Conservation (phyloP, 1,140 invertebrate species). For the Lucilia cuprina region DNA sequence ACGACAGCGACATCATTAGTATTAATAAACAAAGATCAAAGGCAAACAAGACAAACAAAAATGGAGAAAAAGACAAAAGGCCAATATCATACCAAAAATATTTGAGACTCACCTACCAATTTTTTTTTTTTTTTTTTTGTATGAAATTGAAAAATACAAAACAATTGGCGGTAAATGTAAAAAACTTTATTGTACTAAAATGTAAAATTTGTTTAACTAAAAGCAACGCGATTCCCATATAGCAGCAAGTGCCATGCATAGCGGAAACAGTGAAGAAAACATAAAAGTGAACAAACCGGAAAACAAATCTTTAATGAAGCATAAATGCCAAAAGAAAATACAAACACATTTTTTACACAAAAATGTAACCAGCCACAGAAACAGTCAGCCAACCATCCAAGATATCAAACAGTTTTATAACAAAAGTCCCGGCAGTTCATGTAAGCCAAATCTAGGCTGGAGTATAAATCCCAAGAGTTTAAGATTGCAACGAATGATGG, state of each 20-base stretch:
- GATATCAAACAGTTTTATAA: neutral
- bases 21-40: constrained; percentile 35
- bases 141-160: neutral
- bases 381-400: constrained; percentile 1
- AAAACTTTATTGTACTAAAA: neutral
- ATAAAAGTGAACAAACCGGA: constrained; percentile 36
- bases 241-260: neutral
- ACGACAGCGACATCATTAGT: constrained; percentile 29
- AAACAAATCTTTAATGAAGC: constrained; percentile 38
- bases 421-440: too few species aligned
- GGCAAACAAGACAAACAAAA: constrained; percentile 14
- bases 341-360: constrained; percentile 9
- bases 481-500: too few species aligned
- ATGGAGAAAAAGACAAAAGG: constrained; percentile 20
- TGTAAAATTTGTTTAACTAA: neutral
- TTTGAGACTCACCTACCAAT: neutral
- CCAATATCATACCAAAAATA: neutral
- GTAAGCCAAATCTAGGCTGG: too few species aligned
- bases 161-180: constrained; percentile 21
- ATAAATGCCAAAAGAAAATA: constrained; percentile 25
- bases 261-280: constrained; percentile 1
- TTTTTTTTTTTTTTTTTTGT: too few species aligned
- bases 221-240: neutral
- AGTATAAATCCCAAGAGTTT: too few species aligned
- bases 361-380: neutral